Base-by-base conservation (phyloP, 2,888 invertebrate species). In the Marasmarcha lunaedactyla region DNA sequence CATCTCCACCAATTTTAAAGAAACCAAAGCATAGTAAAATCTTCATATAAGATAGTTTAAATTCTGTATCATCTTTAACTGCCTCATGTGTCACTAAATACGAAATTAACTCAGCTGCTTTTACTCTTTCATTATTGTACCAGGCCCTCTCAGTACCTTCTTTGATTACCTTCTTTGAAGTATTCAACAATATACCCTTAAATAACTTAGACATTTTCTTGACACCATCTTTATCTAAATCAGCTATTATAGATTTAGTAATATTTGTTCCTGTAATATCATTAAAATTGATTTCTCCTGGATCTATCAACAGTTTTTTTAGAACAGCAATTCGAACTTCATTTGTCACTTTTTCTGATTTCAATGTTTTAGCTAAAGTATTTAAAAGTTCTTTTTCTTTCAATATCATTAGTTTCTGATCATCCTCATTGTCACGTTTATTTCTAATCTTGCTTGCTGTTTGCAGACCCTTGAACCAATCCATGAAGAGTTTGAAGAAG, bases 251-350 rank as follows among this genome's bases (percentile, higher is more conserved):
- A 38, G 87, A 85, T 57, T 89, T 89, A 0, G 90, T 69, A 35
- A 90, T 61, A 51, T 87, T 88, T 10, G 86, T 87, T 9, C 87
- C 86, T 13, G 90, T 90, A 20, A 88, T 87, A 69, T 90, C 90
- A 54, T 91, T 90, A 45, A 92, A 89, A 65, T 89, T 88, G 44
- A 92, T 86, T 53, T 88, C 88, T 2, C 92, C 91, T 0, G 91
- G 90, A 57, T 87, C 76, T 35, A 90, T 83, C 7, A 91, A 71
- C 1, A 93, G 62, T 51, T 87, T 89, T 41, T 87, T 87, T 27
- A 93, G 61, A 2, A 88, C 78, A 6, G 77, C 71, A 1, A 91
- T 71, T 60, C 88, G 87, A 1, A 79, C 71, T 48, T 78, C 72
- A 26, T 78, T 72, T 20, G 76, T 69, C 4, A 86, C 71, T 33